A percentile compares a stretch with the other conserved stretches of the same genome.
Evolutionary conservation across 2,797 vertebrate genomes (phyloP).

Genomic region (Oophaga sylvatica): DNA sequence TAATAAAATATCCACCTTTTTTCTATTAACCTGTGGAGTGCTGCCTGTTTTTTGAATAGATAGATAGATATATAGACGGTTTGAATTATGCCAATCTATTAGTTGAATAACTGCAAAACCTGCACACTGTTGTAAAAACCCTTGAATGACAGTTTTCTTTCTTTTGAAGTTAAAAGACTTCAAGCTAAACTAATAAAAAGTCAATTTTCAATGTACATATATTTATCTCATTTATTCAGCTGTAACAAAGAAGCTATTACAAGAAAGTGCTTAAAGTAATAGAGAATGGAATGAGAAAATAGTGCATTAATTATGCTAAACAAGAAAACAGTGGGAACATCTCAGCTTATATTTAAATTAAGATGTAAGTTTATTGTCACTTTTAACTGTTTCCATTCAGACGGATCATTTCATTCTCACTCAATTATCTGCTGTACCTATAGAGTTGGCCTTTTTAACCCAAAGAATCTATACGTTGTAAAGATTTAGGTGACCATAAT

Average conservation of each 20-base stretch:
- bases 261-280: slow-evolving; percentile 35
- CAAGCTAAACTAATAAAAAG: slow-evolving; percentile 43
- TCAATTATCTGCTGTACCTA: neutral
- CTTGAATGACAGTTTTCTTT: slow-evolving; percentile 22
- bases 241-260: slow-evolving; percentile 24
- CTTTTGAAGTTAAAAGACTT: slow-evolving; percentile 30
- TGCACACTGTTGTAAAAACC: neutral
- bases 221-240: slow-evolving; percentile 31
- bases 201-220: slow-evolving; percentile 33
- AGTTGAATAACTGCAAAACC: neutral
- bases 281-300: slow-evolving; percentile 31
- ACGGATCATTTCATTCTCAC: neutral
- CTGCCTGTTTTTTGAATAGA: neutral
- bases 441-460: neutral
- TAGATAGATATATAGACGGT: neutral
- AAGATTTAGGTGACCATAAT: neutral
- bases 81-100: neutral
- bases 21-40: too few species aligned
- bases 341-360: neutral
- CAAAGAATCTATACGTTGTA: neutral
- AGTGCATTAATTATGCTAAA: slow-evolving; percentile 36
- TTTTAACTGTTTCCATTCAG: neutral
- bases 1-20: too few species aligned
- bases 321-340: slow-evolving; percentile 21
- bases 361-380: slow-evolving; percentile 3